Evolutionary conservation across 2,797 vertebrate species (phyloP).

Genomic region (Aphelocoma californica): DNA sequence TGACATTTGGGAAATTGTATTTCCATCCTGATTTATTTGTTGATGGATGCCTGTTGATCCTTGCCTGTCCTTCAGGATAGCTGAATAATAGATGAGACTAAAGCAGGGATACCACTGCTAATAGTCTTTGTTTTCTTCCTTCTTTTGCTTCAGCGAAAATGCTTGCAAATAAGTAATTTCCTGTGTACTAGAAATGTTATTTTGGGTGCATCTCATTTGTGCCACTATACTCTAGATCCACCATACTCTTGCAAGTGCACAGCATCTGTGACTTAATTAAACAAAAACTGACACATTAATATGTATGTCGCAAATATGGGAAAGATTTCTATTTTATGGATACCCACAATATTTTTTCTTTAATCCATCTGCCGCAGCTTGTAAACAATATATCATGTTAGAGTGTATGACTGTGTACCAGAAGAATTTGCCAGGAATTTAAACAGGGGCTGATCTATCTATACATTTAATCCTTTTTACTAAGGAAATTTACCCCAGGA

Average conservation of each 20-base stretch:
- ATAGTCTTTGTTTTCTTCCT: neutral
- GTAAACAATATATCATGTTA: neutral
- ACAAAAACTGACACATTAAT: neutral
- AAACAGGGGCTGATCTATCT: neutral
- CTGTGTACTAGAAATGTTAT: neutral
- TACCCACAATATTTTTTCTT: neutral
- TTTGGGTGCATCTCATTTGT: neutral
- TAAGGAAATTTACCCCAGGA: neutral
- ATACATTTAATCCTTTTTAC: neutral
- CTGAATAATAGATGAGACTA: neutral
- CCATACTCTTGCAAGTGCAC: neutral
- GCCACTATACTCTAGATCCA: neutral
- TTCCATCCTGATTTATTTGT: neutral
- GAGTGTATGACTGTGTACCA: neutral
- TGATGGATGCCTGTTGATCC: neutral
- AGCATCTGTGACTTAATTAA: constrained; percentile 69
- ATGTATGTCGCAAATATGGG: neutral
- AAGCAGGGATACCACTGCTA: neutral
- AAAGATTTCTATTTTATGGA: neutral
- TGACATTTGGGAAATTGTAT: neutral
- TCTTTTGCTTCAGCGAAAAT: neutral
- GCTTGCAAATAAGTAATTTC: neutral
- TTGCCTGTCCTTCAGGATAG: neutral
- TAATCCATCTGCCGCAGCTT: neutral
- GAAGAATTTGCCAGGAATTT: neutral